Evolutionary conservation across 2,888 invertebrate genomes (phyloP).

Genomic region (Melangyna quadrimaculata): DNA sequence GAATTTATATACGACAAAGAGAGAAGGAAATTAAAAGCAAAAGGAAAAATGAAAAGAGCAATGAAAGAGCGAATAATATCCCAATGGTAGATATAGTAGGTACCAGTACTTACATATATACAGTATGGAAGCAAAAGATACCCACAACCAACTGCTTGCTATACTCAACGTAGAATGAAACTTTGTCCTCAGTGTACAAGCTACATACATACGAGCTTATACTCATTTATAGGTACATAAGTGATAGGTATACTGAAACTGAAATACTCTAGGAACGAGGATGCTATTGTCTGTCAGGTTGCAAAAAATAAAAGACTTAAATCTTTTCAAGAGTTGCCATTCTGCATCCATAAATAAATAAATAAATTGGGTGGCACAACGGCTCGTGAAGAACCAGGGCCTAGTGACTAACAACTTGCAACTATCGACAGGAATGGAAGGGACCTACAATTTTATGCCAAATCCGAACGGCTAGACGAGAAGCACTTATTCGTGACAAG

Average conservation of each 20-base stretch:
- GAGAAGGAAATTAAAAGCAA: slow-evolving; percentile 23
- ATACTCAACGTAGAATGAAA: slow-evolving; percentile 46
- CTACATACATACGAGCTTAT: slow-evolving; percentile 3
- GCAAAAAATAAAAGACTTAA: slow-evolving; percentile 30
- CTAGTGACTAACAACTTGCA: no score
- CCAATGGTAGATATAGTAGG: slow-evolving; percentile 1
- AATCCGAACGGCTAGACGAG: no score
- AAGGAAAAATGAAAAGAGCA: slow-evolving; percentile 39
- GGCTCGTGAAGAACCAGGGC: no score
- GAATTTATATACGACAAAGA: slow-evolving; percentile 5
- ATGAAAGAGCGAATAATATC: slow-evolving; percentile 54
- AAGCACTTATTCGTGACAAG: no score
- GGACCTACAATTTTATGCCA: no score
- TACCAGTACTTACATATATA: background rate
- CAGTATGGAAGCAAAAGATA: background rate
- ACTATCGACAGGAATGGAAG: no score
- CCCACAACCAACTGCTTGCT: slow-evolving; percentile 27
- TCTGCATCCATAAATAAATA: background rate
- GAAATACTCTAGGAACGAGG: background rate
- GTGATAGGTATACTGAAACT: no score
- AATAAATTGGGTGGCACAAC: no score
- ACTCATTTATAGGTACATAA: background rate
- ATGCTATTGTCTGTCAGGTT: slow-evolving; percentile 39
- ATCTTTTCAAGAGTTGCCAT: slow-evolving; percentile 36
- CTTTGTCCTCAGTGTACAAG: slow-evolving; percentile 37